Evolutionary conservation across 2,888 invertebrate species (phyloP).

Genomic region (Pantelozetes paolii): DNA sequence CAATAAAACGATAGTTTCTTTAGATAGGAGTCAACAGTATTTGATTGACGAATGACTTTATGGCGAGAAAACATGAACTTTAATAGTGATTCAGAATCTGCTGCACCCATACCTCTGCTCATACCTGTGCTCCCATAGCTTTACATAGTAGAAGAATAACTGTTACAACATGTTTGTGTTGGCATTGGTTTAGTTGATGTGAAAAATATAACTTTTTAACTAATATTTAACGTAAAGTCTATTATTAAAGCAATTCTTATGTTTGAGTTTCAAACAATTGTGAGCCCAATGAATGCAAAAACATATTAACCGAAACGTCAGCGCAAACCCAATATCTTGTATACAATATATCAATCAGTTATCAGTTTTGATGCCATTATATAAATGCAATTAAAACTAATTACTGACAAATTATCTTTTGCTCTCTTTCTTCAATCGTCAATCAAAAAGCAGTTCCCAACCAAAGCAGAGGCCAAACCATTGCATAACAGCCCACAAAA

Average conservation of each 20-base stretch:
- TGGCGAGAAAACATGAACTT: slow-evolving; percentile 32
- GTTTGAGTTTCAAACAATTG: slow-evolving; percentile 17
- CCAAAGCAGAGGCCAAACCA: background rate
- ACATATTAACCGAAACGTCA: slow-evolving; percentile 23
- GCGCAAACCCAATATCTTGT: slow-evolving; percentile 14
- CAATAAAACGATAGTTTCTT: slow-evolving; percentile 16
- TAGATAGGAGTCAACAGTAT: slow-evolving; percentile 13
- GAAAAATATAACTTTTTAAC: slow-evolving; percentile 29
- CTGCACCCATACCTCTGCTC: slow-evolving; percentile 29
- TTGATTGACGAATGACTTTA: slow-evolving; percentile 37
- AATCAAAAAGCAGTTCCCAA: slow-evolving; percentile 18
- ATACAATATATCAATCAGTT: slow-evolving; percentile 36
- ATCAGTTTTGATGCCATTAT: slow-evolving; percentile 3
- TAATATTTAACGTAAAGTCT: background rate
- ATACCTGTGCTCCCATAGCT: slow-evolving; percentile 2
- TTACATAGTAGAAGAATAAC: background rate
- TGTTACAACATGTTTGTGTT: slow-evolving; percentile 10
- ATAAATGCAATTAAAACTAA: slow-evolving; percentile 37
- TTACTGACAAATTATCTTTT: slow-evolving; percentile 34
- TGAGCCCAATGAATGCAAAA: slow-evolving; percentile 8
- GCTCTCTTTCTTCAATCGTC: slow-evolving; percentile 33
- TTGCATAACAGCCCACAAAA: slow-evolving; percentile 16
- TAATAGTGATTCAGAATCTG: background rate
- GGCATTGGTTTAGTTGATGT: slow-evolving; percentile 7
- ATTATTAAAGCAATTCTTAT: slow-evolving; percentile 22